phyloP scores from a whole-genome alignment of 2,797 vertebrate species.

The Eidolon dupreanum region DNA sequence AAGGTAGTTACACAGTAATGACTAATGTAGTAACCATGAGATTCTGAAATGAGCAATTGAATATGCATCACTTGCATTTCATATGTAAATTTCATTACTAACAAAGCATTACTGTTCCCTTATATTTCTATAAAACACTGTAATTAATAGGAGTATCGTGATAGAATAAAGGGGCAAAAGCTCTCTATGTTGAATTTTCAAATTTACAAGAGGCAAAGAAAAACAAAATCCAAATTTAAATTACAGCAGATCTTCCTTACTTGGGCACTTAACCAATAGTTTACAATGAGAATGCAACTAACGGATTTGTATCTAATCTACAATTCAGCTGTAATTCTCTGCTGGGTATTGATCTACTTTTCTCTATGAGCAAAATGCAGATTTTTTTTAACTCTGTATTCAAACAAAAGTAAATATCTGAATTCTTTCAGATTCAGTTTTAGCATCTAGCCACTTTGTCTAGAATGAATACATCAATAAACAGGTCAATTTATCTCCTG shows the following conservation, averaged over 20 bases:
- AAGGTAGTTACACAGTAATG: conserved; percentile 52
- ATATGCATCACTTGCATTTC: conserved; percentile 63
- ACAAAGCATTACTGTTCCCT: conserved; percentile 20
- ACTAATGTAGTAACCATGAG: conserved; percentile 62
- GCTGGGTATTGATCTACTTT: conserved; percentile 10
- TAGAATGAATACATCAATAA: conserved; percentile 18
- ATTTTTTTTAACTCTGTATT: background rate
- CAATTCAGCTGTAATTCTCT: conserved; percentile 44
- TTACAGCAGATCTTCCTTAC: conserved; percentile 4
- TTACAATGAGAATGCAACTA: conserved; percentile 41
- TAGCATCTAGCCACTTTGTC: background rate
- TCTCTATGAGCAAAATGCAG: background rate
- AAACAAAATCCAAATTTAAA: conserved; percentile 13
- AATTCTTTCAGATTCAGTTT: background rate
- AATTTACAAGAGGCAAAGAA: conserved; percentile 28
- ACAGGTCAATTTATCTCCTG: background rate
- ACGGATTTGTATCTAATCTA: background rate
- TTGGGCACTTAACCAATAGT: background rate
- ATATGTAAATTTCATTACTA: conserved; percentile 56
- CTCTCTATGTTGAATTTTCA: conserved; percentile 13
- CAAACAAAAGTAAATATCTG: conserved; percentile 2
- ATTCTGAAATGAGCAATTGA: conserved; percentile 46
- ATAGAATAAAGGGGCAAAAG: conserved; percentile 25
- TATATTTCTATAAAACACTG: conserved; percentile 45
- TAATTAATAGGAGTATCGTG: conserved; percentile 38